A percentile compares a stretch with the other conserved stretches of the same genome.
Evolutionary conservation across 2,888 invertebrate genomes (phyloP).

Genomic region (Tolmerus cingulatus): DNA sequence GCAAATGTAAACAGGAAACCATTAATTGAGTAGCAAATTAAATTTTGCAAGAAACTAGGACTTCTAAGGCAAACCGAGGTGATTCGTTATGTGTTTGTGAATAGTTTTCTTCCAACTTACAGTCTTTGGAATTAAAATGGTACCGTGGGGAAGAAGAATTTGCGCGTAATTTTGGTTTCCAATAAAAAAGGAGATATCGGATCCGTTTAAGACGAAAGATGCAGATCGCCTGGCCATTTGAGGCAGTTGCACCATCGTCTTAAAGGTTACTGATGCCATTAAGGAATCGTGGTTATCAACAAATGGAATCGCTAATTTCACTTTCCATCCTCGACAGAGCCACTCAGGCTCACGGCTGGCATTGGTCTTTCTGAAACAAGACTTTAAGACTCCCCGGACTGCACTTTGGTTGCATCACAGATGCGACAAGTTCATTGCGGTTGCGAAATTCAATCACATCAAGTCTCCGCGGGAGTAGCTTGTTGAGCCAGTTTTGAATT

Average conservation of each 20-base stretch:
- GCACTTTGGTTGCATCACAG: not conserved
- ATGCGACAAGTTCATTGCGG: slow-evolving; percentile 1
- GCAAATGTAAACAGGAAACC: not conserved
- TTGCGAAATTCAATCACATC: not conserved
- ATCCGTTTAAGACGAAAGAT: not conserved
- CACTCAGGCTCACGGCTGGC: not conserved
- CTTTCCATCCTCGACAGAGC: not conserved
- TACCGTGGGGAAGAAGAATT: not conserved
- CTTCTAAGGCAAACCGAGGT: not conserved
- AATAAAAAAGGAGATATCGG: not conserved
- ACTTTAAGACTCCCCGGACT: not conserved
- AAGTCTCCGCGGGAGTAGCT: not conserved
- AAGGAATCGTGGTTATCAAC: not conserved
- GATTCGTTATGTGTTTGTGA: not conserved
- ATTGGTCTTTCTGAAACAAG: not conserved
- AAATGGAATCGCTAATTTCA: not conserved
- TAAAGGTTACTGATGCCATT: not conserved
- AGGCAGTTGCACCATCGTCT: not conserved
- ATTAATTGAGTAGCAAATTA: not conserved
- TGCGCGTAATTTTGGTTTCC: not conserved
- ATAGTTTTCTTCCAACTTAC: not conserved
- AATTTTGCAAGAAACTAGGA: not conserved
- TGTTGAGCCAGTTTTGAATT: not conserved
- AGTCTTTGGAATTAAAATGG: not conserved
- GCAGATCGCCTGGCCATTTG: not conserved